Evolutionary conservation across 2,888 invertebrate species (phyloP), one percentile per base, ranked within the genome.

Genomic region (Ectemnius continuus): DNA sequence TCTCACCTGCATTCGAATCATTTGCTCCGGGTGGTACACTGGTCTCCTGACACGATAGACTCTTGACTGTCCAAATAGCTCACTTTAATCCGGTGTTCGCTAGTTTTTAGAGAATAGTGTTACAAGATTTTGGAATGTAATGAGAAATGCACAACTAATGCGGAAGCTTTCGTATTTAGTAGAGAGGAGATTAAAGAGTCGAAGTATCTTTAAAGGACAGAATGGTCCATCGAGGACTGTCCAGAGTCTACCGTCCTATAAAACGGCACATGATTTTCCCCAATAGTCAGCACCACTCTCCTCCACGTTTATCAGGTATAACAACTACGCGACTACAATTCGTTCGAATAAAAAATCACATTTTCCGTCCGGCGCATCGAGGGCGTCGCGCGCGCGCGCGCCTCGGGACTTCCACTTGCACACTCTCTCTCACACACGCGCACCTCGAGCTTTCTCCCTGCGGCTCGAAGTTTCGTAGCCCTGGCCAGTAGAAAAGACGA

Each of bases 331-430:
- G 61, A 46, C 67, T 67, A 67, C 60, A 47, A 46, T 56, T 48
- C 63, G 45, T 56, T 63, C 73, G 73, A 76, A 74, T 76, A 67
- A 67, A 74, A 70, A 74, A 70, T n/a, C 52, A 75, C 46, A 8
- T 52, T 67, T 61, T 52, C 46, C 20, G 56, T 28, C 2, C 47
- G 20, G 45, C 45, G 45, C 52, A 23, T 45, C 57, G 52, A 36
- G 47, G 52, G 64, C 8, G 48, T n/a, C 28, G 28, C 2, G 28
- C 28, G 28, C 28, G 28, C 28, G 28, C 28, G 28, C 36, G 36
- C 36, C 6, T 36, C 23, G 23, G 23, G 23, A 23, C 23, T 23
- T 23, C 3, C 23, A 23, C 23, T 23, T 23, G 23, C 23, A 23
- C 23, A 23, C 2, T 23, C n/a, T n/a, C n/a, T n/a, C n/a, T n/a